A percentile compares a stretch with the other conserved stretches of the same genome.
phyloP scores from a whole-genome alignment of 37 sponge, comb jelly and placozoan genomes.

The Spongilla lacustris region DNA sequence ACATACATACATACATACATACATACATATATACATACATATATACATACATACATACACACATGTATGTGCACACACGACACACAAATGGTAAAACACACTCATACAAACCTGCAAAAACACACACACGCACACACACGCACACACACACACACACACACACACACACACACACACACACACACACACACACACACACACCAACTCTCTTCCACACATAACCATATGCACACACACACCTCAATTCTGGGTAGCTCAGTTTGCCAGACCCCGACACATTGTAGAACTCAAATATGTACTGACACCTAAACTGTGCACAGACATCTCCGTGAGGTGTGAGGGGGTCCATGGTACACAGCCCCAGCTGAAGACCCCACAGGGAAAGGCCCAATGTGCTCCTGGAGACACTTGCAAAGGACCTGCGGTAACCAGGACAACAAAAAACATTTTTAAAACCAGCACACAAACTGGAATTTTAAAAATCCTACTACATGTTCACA shows the following conservation, averaged over 20 bases:
- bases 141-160: slow-evolving; percentile 20
- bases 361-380: slow-evolving; percentile 60
- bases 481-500: too few relatives aligned
- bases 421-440: too few relatives aligned
- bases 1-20: not conserved
- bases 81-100: not conserved
- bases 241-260: slow-evolving; percentile 66
- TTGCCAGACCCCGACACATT: slow-evolving; percentile 46
- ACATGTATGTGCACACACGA: not conserved
- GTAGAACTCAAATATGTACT: slow-evolving; percentile 89
- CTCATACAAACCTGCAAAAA: slow-evolving; percentile 17
- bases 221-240: slow-evolving; percentile 28
- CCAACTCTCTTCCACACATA: not conserved
- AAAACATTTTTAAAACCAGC: too few relatives aligned
- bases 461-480: too few relatives aligned
- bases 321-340: slow-evolving; percentile 82
- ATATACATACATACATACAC: not conserved
- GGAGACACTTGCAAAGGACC: not conserved
- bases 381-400: not conserved
- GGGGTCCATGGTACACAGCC: slow-evolving; percentile 90
- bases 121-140: not conserved
- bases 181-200: not conserved
- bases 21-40: slow-evolving; percentile 7
- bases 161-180: not conserved
- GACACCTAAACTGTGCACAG: slow-evolving; percentile 84